Base-by-base conservation (phyloP, 2,797 vertebrate species). In the Enteromius afrohamiltoni region DNA sequence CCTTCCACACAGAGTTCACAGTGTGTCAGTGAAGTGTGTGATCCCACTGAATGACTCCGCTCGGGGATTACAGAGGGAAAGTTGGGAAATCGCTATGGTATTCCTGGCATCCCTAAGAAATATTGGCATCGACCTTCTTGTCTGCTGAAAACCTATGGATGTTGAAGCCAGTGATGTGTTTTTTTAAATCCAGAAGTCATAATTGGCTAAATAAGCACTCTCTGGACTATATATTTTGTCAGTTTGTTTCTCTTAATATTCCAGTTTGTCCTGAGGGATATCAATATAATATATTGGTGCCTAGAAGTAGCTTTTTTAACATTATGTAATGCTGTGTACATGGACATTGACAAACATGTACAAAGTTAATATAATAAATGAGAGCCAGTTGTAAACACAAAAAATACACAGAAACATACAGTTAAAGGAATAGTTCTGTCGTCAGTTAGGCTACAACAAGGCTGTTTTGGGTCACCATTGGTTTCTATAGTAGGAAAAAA, bases 1-100 rank as follows among this genome's bases (percentile, higher is more conserved):
- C 78, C 83, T 84, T 84, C 49, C 8, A 79, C 62, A 91, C 89
- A 79, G 91, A 92, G 86, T 77, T 86, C 86, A 86, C 80, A 88
- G 91, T 90, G 89, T 81, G 68, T 75, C 86, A 26, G 67, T 85
- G 71, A 79, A 76, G 79, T 86, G 82, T 21, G 78, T 69, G 31
- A 69, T 68, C 65, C 21, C 16, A 6, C 76, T 49, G 58, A 78
- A 65, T 78, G 26, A 49, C 76, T 49, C n/a, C 1, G 34, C 14
- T 76, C 60, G 31, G 74, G 40, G 17, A 65, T 47, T 78, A 31
- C 58, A 21, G 31, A 40, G 83, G 76, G 87, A 87, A 89, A 88
- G 89, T 82, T 80, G 78, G 51, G 71, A 65, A 85, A 65, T 80
- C 80, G 85, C 85, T 77, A 67, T 73, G 87, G 88, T 87, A 86